phyloP scores from a whole-genome alignment of 2,113 vertebrate species.

The Oryzias curvinotus region DNA sequence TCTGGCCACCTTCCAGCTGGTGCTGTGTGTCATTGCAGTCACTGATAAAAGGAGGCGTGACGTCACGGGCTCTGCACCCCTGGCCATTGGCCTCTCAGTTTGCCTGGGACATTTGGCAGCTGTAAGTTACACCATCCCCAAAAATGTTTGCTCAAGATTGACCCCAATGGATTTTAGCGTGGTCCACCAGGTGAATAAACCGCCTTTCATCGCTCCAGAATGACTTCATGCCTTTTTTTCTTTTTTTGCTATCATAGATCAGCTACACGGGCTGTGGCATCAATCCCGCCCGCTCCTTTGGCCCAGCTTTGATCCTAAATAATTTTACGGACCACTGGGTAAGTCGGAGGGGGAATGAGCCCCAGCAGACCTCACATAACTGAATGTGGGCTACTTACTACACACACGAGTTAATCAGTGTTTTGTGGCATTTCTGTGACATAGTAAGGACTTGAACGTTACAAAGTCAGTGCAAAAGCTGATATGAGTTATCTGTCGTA shows the following conservation, averaged over 20 bases:
- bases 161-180: not conserved
- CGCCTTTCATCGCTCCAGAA: not conserved
- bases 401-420: constrained; percentile 55
- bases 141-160: constrained; percentile 7
- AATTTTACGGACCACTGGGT: constrained; percentile 95
- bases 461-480: constrained; percentile 1
- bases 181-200: constrained; percentile 15
- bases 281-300: constrained; percentile 95
- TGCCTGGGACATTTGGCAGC: constrained; percentile 92
- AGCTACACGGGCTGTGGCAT: constrained; percentile 98
- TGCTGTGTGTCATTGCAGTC: constrained; percentile 92
- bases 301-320: constrained; percentile 83
- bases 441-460: not conserved
- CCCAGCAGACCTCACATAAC: constrained; percentile 23
- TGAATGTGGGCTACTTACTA: constrained; percentile 17
- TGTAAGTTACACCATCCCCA: constrained; percentile 74
- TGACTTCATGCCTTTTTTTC: not conserved
- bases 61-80: constrained; percentile 85
- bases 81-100: constrained; percentile 94
- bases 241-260: constrained; percentile 77
- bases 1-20: constrained; percentile 93
- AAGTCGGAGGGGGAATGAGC: constrained; percentile 40
- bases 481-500: constrained; percentile 35
- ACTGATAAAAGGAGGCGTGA: constrained; percentile 91
- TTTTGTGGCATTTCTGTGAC: constrained; percentile 10